Evolutionary conservation across 2,797 vertebrate species (phyloP).

Genomic region (Lutra lutra): DNA sequence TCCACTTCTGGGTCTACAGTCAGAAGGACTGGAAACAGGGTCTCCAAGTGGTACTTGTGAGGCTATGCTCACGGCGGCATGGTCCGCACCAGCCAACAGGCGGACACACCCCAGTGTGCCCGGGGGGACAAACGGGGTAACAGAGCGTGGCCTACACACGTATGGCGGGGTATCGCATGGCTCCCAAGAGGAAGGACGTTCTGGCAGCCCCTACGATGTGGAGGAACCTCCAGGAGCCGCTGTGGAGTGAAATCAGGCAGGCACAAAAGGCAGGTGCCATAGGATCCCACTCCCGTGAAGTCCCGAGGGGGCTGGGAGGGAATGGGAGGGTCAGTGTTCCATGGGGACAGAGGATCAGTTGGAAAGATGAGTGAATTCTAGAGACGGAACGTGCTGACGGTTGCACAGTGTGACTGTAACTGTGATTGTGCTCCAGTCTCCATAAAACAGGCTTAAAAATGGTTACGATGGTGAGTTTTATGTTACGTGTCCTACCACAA

Average conservation of each 20-base stretch:
- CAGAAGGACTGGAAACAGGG: neutral
- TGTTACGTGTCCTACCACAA: neutral
- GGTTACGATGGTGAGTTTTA: neutral
- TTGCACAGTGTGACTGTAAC: neutral
- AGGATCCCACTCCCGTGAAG: neutral
- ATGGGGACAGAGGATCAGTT: neutral
- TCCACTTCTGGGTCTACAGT: neutral
- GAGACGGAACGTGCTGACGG: fast-evolving
- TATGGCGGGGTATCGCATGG: fast-evolving
- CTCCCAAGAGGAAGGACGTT: neutral
- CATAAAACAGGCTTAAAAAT: neutral
- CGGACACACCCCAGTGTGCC: neutral
- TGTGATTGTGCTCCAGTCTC: neutral
- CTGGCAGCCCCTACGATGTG: neutral
- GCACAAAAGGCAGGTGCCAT: neutral
- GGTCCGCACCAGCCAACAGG: neutral
- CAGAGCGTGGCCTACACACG: fast-evolving
- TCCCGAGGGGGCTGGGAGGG: neutral
- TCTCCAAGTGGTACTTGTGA: neutral
- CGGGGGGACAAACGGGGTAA: fast-evolving
- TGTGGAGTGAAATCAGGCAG: neutral
- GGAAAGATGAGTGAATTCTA: neutral
- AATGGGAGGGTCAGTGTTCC: neutral
- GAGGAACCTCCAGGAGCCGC: too few species aligned
- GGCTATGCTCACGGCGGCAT: too few species aligned